A percentile compares a stretch with the other conserved stretches of the same genome.
phyloP scores from a whole-genome alignment of 2,113 vertebrate species.

The Formicarius rufipectus region DNA sequence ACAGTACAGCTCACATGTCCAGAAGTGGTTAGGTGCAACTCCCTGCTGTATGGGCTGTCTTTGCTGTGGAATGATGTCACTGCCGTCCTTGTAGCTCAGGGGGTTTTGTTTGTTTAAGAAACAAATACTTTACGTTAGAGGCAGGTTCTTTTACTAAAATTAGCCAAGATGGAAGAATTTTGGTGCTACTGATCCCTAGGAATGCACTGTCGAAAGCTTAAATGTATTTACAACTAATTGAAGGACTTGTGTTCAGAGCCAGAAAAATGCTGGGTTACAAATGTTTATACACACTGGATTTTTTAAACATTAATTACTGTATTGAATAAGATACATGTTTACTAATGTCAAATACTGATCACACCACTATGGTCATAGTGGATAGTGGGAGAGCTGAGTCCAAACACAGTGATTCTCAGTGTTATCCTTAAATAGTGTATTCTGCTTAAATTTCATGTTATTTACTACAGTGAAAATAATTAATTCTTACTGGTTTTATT shows the following conservation, averaged over 20 bases:
- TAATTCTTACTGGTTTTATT: background rate
- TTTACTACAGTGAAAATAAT: background rate
- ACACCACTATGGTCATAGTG: background rate
- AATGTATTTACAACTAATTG: background rate
- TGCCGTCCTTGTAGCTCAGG: background rate
- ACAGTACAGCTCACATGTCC: background rate
- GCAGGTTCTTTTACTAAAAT: no score
- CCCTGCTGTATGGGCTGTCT: background rate
- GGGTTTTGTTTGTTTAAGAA: background rate
- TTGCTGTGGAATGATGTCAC: background rate
- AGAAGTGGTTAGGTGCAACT: rapidly evolving
- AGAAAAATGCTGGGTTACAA: background rate
- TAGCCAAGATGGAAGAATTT: background rate
- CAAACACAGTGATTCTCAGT: background rate
- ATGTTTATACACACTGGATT: background rate
- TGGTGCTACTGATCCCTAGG: background rate
- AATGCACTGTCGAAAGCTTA: background rate
- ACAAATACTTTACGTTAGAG: no score
- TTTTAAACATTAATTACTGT: background rate
- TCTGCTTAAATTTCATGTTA: background rate
- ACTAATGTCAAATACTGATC: background rate
- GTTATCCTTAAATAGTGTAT: background rate
- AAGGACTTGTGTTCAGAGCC: background rate
- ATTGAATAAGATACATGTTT: background rate
- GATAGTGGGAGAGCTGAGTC: background rate